Evolutionary conservation across 2,888 invertebrate species (phyloP).

Genomic region (Drosophila multiciliata): DNA sequence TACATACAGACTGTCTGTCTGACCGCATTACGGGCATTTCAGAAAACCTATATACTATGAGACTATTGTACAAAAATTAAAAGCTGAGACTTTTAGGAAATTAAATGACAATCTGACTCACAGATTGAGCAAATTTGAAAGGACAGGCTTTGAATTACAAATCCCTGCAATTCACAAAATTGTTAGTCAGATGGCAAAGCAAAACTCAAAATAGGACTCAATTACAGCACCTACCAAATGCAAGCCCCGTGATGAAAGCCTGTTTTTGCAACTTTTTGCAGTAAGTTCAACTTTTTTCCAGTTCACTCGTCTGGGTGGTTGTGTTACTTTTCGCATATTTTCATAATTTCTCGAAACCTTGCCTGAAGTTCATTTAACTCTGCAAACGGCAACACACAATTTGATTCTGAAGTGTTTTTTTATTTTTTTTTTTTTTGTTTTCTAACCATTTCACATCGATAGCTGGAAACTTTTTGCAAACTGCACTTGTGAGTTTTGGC

Average conservation of each 20-base stretch:
- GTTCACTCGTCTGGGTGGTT: slow-evolving; percentile 4
- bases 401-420: slow-evolving; percentile 29
- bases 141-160: slow-evolving; percentile 36
- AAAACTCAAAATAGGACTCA: slow-evolving; percentile 13
- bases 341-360: slow-evolving; percentile 59
- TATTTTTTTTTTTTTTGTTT: slow-evolving; percentile 7
- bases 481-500: slow-evolving; percentile 66
- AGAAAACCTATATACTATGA: no score
- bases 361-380: slow-evolving; percentile 49
- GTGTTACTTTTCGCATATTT: slow-evolving; percentile 60
- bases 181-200: slow-evolving; percentile 17
- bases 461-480: slow-evolving; percentile 47
- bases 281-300: slow-evolving; percentile 32
- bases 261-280: slow-evolving; percentile 23
- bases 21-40: no score
- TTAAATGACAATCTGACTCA: not conserved
- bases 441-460: slow-evolving; percentile 49
- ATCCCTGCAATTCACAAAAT: slow-evolving; percentile 34
- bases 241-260: slow-evolving; percentile 7
- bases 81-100: not conserved
- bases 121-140: slow-evolving; percentile 7
- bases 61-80: not conserved
- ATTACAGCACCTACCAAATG: slow-evolving; percentile 27
- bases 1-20: no score
- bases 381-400: slow-evolving; percentile 56